Conservation (phyloP, 2,888 invertebrate genomes). For the Dryobotodes eremita region DNA sequence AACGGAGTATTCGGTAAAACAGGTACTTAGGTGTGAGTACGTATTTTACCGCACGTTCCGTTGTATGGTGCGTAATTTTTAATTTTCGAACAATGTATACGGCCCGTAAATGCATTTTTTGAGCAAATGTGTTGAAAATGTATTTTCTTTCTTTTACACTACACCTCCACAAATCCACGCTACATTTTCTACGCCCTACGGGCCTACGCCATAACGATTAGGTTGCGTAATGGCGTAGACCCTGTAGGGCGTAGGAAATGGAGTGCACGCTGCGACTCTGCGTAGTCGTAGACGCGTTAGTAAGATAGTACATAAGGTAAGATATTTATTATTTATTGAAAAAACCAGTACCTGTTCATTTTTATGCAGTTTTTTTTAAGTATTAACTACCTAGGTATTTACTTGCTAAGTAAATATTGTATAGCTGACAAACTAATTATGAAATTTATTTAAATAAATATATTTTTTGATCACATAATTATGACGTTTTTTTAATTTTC, state of each 20-base stretch:
- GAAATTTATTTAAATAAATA: constrained; percentile 8
- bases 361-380: background rate
- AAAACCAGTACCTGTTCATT: background rate
- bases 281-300: background rate
- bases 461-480: background rate
- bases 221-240: background rate
- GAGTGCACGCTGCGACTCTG: background rate
- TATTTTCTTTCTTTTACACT: background rate
- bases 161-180: background rate
- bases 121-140: too few relatives aligned
- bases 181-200: background rate
- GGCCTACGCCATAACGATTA: background rate
- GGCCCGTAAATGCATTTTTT: too few relatives aligned
- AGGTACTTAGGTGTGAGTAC: too few relatives aligned
- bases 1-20: too few relatives aligned
- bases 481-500: background rate
- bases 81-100: too few relatives aligned
- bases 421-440: background rate
- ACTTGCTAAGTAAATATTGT: background rate
- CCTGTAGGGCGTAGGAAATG: background rate
- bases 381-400: background rate
- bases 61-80: too few relatives aligned
- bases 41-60: too few relatives aligned
- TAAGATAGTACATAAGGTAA: background rate
- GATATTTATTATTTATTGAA: background rate